Conservation (phyloP, 2,113 vertebrate genomes). For the Nothocercus julius region DNA sequence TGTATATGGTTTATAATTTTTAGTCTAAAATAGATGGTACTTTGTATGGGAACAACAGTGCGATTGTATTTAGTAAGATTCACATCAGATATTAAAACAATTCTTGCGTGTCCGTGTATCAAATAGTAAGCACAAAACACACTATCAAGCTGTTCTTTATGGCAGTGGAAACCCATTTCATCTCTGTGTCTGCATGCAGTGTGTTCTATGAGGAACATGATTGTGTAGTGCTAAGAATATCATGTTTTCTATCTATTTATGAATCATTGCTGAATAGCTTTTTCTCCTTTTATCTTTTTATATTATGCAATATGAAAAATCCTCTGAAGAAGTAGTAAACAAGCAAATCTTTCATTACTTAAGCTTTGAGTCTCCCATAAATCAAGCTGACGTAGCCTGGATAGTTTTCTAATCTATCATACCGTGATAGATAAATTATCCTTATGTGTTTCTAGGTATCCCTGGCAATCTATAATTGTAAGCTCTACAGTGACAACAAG, state of each 20-base stretch:
- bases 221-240: too few relatives aligned
- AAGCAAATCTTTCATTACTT: neutral
- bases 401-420: slow-evolving; percentile 31
- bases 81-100: neutral
- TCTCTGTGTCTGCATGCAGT: neutral
- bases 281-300: neutral
- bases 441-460: neutral
- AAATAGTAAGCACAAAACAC: neutral
- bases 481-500: slow-evolving; percentile 24
- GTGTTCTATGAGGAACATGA: neutral
- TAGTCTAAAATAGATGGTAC: neutral
- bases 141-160: neutral
- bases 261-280: neutral
- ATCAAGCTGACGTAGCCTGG: slow-evolving; percentile 4
- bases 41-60: neutral
- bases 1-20: neutral
- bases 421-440: slow-evolving; percentile 17
- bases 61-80: neutral
- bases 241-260: too few relatives aligned
- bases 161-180: neutral
- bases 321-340: neutral
- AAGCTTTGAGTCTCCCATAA: neutral
- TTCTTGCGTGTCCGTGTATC: neutral
- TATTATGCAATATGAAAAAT: neutral
- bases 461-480: slow-evolving; percentile 38